A percentile compares a stretch with the other conserved stretches of the same genome.
phyloP scores from a whole-genome alignment of 1,140 invertebrate species.

The Agrypnia vestita region DNA sequence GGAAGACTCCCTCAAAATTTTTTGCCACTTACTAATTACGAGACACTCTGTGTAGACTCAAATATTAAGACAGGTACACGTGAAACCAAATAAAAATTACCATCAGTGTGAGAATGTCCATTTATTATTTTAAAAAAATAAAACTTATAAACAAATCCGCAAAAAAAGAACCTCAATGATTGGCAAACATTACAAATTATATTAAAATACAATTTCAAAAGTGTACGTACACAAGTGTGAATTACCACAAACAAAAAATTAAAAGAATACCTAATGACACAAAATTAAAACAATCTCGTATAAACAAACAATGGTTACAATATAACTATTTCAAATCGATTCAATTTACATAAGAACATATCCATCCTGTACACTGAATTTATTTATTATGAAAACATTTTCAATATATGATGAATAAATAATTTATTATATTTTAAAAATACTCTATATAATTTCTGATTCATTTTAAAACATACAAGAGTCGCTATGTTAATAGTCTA shows the following conservation, averaged over 20 bases:
- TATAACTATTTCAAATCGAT: too few relatives aligned
- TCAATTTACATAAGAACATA: neutral
- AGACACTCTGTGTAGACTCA: too few relatives aligned
- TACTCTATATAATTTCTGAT: constrained; percentile 24
- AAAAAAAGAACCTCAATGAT: constrained; percentile 13
- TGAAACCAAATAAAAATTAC: too few relatives aligned
- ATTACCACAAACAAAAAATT: neutral
- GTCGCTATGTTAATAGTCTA: neutral
- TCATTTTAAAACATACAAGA: constrained; percentile 21
- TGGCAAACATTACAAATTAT: neutral
- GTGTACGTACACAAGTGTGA: too few relatives aligned
- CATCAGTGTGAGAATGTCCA: constrained; percentile 48
- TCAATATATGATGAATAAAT: constrained; percentile 36
- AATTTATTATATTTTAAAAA: constrained; percentile 12
- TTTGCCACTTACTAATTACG: too few relatives aligned
- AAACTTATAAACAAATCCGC: constrained; percentile 23
- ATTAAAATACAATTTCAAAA: neutral
- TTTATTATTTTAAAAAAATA: constrained; percentile 41
- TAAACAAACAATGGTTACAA: too few relatives aligned
- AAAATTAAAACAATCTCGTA: neutral
- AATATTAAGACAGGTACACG: too few relatives aligned
- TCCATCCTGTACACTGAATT: neutral
- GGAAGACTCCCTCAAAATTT: too few relatives aligned
- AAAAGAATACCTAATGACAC: constrained; percentile 1
- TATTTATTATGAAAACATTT: constrained; percentile 33